Percentiles rank a stretch among this genome's conserved stretches.
These are phyloP conservation scores for Trachelus stipa DNA, from an alignment of 2,888 invertebrate species.

Conservation along the genomic window DNA sequence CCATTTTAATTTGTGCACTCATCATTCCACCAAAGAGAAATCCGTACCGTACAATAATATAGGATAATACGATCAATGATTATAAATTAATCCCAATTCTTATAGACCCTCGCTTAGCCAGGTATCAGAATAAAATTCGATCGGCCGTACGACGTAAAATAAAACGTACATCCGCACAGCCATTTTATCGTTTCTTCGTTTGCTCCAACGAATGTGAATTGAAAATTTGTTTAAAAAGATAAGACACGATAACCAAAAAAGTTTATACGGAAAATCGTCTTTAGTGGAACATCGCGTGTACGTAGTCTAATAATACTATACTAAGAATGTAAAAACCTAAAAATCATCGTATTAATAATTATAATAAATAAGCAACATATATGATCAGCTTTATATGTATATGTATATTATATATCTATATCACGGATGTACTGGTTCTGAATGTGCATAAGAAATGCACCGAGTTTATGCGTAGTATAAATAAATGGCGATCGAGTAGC, in stretches of 20 bases:
- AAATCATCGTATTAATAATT: slow-evolving; percentile 45
- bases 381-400: slow-evolving; percentile 43
- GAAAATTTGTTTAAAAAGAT: neutral
- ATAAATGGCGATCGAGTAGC: slow-evolving; percentile 9
- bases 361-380: slow-evolving; percentile 59
- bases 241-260: neutral
- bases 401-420: slow-evolving; percentile 51
- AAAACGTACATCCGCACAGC: neutral
- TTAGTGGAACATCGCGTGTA: slow-evolving; percentile 22
- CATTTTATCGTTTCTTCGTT: neutral
- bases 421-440: slow-evolving; percentile 60
- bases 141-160: neutral
- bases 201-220: neutral
- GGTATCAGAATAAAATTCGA: neutral
- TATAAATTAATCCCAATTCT: neutral
- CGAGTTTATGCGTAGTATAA: slow-evolving; percentile 12
- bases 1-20: slow-evolving; percentile 8
- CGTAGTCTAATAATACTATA: slow-evolving; percentile 43
- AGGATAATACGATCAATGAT: neutral
- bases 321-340: slow-evolving; percentile 52
- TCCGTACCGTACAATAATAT: neutral
- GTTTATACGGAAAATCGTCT: neutral
- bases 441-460: slow-evolving; percentile 37
- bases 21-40: neutral
- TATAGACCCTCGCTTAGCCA: neutral